A percentile compares a stretch with the other conserved stretches of the same genome.
phyloP scores from a whole-genome alignment of 2,888 invertebrate species.

The Drosophila leonis region DNA sequence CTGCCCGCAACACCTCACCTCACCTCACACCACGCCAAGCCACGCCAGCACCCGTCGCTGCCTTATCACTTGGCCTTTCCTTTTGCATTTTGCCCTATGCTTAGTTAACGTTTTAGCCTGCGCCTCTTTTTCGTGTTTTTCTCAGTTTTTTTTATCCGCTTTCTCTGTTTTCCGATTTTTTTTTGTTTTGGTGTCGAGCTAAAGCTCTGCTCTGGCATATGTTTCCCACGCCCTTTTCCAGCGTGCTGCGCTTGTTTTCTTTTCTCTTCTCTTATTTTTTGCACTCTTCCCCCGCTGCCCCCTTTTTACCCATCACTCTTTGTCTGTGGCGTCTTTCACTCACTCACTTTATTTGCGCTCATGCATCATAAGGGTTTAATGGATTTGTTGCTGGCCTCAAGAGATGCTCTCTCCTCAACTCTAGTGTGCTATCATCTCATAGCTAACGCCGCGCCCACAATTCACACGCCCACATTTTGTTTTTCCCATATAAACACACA shows the following conservation, averaged over 20 bases:
- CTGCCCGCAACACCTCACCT: conserved; percentile 8
- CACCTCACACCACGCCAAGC: not conserved
- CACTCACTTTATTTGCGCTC: conserved; percentile 77
- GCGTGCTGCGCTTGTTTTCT: conserved; percentile 30
- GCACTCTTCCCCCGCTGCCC: not conserved
- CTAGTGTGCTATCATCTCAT: conserved; percentile 52
- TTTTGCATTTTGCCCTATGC: conserved; percentile 32
- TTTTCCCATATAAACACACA: conserved; percentile 33
- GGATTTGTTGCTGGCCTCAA: conserved; percentile 66
- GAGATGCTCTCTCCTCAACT: conserved; percentile 16
- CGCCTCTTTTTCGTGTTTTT: conserved; percentile 29
- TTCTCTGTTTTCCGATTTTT: not conserved
- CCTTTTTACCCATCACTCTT: conserved; percentile 38
- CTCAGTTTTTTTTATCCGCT: conserved; percentile 15
- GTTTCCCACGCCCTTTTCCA: conserved; percentile 59
- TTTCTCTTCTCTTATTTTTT: conserved; percentile 14
- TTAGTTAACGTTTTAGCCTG: conserved; percentile 59
- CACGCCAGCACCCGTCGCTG: conserved; percentile 1
- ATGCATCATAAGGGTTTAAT: conserved; percentile 82
- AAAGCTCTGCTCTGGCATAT: conserved; percentile 62
- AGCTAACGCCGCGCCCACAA: conserved; percentile 49
- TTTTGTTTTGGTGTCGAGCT: conserved; percentile 32
- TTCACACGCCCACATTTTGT: conserved; percentile 58
- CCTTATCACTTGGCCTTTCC: conserved; percentile 16
- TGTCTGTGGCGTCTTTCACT: conserved; percentile 71